phyloP scores from a whole-genome alignment of 2,888 invertebrate genomes.

The Ligdia adustata region DNA sequence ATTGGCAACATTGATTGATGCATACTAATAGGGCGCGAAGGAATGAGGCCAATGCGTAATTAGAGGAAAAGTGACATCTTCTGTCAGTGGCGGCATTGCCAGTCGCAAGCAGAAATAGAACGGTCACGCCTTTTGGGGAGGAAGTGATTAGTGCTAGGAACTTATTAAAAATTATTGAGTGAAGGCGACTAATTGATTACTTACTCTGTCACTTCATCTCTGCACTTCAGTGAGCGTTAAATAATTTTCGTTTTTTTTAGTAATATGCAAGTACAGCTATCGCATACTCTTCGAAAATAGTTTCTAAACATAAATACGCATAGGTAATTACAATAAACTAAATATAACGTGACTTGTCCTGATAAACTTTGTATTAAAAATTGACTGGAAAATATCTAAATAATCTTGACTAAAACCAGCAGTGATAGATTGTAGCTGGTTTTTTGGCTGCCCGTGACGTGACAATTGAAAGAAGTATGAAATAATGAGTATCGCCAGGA shows the following conservation, averaged over 20 bases:
- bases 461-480: constrained; percentile 69
- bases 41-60: constrained; percentile 80
- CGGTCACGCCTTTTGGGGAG: constrained; percentile 77
- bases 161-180: constrained; percentile 83
- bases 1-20: constrained; percentile 85
- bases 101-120: constrained; percentile 74
- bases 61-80: constrained; percentile 82
- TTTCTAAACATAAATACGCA: no score
- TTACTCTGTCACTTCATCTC: constrained; percentile 51
- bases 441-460: constrained; percentile 53
- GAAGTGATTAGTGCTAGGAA: constrained; percentile 80
- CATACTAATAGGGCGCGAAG: constrained; percentile 84
- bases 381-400: no score
- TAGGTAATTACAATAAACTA: no score
- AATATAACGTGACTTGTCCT: no score
- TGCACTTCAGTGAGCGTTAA: constrained; percentile 34
- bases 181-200: constrained; percentile 78
- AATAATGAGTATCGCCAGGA: constrained; percentile 61
- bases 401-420: constrained; percentile 22
- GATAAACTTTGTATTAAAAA: no score
- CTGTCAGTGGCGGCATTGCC: constrained; percentile 75
- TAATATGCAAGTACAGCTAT: no score
- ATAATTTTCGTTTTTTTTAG: constrained; percentile 41
- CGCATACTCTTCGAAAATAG: no score
- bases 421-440: constrained; percentile 39